Percentiles rank a stretch among this genome's conserved stretches.
Evolutionary conservation across 2,797 vertebrate genomes (phyloP).

Genomic region (Chloroceryle inda): DNA sequence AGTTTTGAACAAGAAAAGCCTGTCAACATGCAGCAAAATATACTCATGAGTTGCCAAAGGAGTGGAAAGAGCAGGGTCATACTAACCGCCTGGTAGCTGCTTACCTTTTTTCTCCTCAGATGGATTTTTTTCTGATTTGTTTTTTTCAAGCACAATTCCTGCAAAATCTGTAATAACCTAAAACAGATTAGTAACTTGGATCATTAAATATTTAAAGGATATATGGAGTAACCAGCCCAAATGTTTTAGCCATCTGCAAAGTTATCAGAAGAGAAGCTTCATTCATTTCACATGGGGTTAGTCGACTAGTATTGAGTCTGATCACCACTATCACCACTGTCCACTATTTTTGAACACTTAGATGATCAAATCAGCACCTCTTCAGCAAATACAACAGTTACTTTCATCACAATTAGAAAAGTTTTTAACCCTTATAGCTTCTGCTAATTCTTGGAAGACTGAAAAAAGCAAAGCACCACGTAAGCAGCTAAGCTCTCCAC

Average conservation of each 20-base stretch:
- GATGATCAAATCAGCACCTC: not conserved
- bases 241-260: not conserved
- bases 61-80: not conserved
- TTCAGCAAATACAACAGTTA: not conserved
- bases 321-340: not conserved
- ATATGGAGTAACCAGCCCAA: not conserved
- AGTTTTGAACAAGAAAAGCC: not conserved
- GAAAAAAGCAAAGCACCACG: not conserved
- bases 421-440: not conserved
- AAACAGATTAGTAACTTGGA: not conserved
- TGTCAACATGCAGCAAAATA: not conserved
- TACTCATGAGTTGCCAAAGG: not conserved
- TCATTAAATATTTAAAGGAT: not conserved
- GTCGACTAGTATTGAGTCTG: not conserved
- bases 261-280: not conserved
- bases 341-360: not conserved
- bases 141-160: constrained; percentile 84
- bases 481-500: not conserved
- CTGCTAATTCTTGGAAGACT: not conserved
- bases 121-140: constrained; percentile 33
- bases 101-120: constrained; percentile 53
- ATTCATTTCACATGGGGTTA: not conserved
- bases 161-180: constrained; percentile 92
- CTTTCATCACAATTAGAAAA: not conserved
- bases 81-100: not conserved